Percentiles rank a stretch among this genome's conserved stretches.
Conservation (phyloP, 2,113 vertebrate genomes). For the Siniperca knerii region DNA sequence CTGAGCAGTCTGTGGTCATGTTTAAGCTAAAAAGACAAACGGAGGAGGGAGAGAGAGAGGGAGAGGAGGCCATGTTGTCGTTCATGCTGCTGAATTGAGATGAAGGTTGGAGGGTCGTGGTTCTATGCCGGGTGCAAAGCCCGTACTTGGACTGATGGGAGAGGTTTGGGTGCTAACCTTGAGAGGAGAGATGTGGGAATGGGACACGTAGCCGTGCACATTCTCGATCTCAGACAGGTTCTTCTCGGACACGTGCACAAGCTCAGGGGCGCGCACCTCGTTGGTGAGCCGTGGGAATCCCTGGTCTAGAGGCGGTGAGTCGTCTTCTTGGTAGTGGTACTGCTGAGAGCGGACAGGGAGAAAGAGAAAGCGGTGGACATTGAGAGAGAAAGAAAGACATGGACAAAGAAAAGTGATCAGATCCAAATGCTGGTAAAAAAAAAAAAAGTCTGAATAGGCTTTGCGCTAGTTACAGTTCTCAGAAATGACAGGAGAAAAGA, state of each 20-base stretch:
- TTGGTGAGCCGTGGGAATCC: slow-evolving; percentile 92
- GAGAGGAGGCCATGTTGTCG: slow-evolving; percentile 22
- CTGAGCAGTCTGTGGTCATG: background rate
- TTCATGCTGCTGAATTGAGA: slow-evolving; percentile 22
- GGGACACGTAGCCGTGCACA: slow-evolving; percentile 95
- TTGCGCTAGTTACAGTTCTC: background rate
- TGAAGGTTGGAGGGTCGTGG: background rate
- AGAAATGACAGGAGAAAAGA: background rate
- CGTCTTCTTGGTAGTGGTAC: slow-evolving; percentile 97
- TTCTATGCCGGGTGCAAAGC: background rate
- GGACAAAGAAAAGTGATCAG: background rate
- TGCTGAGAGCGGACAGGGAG: slow-evolving; percentile 78
- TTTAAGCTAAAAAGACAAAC: background rate
- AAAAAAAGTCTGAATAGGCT: background rate
- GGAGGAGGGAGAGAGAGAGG: background rate
- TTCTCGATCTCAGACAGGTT: slow-evolving; percentile 98
- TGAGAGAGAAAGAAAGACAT: background rate
- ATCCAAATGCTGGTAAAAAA: background rate
- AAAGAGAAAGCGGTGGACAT: background rate
- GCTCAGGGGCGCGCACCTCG: slow-evolving; percentile 92
- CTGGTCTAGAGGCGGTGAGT: slow-evolving; percentile 89
- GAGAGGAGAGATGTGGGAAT: slow-evolving; percentile 96
- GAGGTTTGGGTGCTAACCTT: slow-evolving; percentile 86
- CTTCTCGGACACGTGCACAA: slow-evolving; percentile 97
- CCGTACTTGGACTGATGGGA: background rate